Percentiles rank a stretch among this genome's conserved stretches.
Conservation (phyloP, 2,888 invertebrate genomes). For the Toxonevra muliebris region DNA sequence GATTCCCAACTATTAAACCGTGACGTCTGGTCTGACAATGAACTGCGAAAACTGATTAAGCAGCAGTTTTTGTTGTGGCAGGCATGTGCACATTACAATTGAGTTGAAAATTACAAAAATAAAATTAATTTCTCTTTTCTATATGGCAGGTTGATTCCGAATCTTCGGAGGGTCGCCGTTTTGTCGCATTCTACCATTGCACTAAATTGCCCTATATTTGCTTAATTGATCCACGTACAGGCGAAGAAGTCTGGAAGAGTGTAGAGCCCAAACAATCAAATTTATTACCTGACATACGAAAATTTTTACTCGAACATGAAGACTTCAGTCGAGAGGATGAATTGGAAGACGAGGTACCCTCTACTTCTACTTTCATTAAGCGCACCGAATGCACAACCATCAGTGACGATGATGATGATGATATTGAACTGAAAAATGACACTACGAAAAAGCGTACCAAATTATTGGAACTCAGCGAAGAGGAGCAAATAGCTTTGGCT, state of each 20-base stretch:
- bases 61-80: slow-evolving; percentile 77
- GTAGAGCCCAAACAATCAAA: slow-evolving; percentile 53
- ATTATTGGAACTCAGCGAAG: slow-evolving; percentile 59
- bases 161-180: slow-evolving; percentile 71
- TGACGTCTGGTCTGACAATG: slow-evolving; percentile 74
- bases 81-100: slow-evolving; percentile 59
- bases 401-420: slow-evolving; percentile 30
- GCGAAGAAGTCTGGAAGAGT: slow-evolving; percentile 67
- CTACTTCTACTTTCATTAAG: slow-evolving; percentile 46
- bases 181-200: slow-evolving; percentile 73
- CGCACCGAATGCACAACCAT: slow-evolving; percentile 43
- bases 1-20: slow-evolving; percentile 75
- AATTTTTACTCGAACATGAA: slow-evolving; percentile 52
- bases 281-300: slow-evolving; percentile 49
- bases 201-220: slow-evolving; percentile 72
- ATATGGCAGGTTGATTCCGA: slow-evolving; percentile 49
- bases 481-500: slow-evolving; percentile 61
- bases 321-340: slow-evolving; percentile 48
- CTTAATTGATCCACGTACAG: slow-evolving; percentile 75
- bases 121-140: background rate
- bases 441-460: slow-evolving; percentile 49
- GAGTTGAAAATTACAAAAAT: background rate
- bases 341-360: slow-evolving; percentile 47
- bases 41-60: slow-evolving; percentile 70
- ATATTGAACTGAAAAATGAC: slow-evolving; percentile 42